phyloP scores from a whole-genome alignment of 2,888 invertebrate species.

The Allolobophora icterica region DNA sequence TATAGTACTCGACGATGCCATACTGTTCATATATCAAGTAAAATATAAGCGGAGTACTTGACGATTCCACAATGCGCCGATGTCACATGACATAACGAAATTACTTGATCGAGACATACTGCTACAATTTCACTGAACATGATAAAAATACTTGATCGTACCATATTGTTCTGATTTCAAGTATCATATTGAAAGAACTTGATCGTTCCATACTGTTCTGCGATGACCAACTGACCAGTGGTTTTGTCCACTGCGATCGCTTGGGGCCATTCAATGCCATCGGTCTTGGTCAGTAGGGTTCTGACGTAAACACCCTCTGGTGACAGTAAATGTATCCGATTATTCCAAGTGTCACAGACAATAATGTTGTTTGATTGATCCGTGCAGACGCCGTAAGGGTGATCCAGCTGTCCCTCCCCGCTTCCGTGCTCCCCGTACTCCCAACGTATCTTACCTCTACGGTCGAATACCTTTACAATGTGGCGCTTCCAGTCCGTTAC shows the following conservation, averaged over 20 bases:
- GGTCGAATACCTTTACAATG: constrained; percentile 44
- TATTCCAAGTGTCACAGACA: constrained; percentile 51
- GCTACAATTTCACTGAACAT: not conserved
- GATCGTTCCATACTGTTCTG: constrained; percentile 47
- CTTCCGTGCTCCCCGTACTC: constrained; percentile 46
- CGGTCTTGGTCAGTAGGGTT: constrained; percentile 44
- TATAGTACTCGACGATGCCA: no score
- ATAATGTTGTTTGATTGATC: constrained; percentile 47
- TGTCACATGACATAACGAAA: no score
- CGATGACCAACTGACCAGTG: constrained; percentile 46
- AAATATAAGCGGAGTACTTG: no score
- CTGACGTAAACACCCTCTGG: constrained; percentile 44
- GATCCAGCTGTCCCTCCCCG: constrained; percentile 44
- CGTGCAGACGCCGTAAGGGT: constrained; percentile 48
- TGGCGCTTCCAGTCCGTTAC: constrained; percentile 50
- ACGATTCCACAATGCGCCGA: no score
- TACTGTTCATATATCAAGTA: no score
- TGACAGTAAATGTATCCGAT: constrained; percentile 46
- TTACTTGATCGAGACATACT: not conserved
- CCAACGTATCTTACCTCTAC: constrained; percentile 40
- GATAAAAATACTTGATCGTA: not conserved
- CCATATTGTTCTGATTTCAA: constrained; percentile 18
- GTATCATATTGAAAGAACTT: constrained; percentile 50
- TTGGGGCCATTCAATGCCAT: constrained; percentile 48
- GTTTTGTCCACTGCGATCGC: constrained; percentile 42